Percentiles rank a stretch among this genome's conserved stretches.
phyloP scores from a whole-genome alignment of 37 sponge, comb jelly and placozoan species.

The Ephydatia muelleri region DNA sequence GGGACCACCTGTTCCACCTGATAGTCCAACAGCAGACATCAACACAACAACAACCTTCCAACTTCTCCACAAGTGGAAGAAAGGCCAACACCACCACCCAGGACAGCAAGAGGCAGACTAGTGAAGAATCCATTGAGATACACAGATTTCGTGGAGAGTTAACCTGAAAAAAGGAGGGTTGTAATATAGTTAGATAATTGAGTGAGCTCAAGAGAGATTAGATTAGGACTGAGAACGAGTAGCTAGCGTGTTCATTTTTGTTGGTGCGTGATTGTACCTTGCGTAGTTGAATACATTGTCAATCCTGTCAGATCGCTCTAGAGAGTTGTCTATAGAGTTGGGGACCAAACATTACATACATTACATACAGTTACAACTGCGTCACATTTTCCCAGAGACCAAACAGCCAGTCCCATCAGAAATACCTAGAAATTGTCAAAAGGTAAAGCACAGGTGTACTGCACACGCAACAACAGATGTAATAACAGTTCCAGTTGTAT shows the following conservation, averaged over 20 bases:
- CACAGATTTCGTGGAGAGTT: neutral
- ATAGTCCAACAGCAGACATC: neutral
- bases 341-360: neutral
- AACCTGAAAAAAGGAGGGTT: neutral
- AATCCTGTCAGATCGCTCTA: neutral
- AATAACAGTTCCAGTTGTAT: too few species aligned
- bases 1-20: too few species aligned
- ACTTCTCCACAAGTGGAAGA: neutral
- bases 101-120: neutral
- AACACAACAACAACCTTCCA: neutral
- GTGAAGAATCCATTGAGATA: neutral
- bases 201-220: neutral
- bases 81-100: neutral
- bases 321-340: neutral
- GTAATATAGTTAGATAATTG: neutral
- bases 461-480: too few species aligned
- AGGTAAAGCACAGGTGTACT: too few species aligned
- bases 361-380: too few species aligned
- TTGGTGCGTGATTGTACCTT: slow-evolving; percentile 1
- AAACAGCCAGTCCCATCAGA: too few species aligned
- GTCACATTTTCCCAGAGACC: too few species aligned
- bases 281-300: neutral
- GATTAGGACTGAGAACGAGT: neutral
- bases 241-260: neutral
- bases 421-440: too few species aligned